Evolutionary conservation across 2,113 vertebrate genomes (phyloP), one percentile per base, ranked within the genome.

Genomic region (Crotalus helleri): DNA sequence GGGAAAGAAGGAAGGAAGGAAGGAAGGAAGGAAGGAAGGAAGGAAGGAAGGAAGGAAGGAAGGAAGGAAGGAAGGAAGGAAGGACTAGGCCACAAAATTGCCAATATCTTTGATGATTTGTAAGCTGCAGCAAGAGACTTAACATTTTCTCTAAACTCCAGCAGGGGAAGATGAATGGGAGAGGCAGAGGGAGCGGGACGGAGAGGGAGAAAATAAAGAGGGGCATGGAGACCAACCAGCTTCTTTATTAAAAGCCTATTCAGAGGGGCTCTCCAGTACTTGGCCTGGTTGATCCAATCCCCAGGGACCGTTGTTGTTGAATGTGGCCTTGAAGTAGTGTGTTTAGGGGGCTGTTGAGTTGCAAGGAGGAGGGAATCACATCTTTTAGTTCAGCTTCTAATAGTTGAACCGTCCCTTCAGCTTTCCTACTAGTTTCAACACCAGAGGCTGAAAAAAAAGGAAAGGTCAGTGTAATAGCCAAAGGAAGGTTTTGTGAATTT

Each of bases 321-420:
- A 86, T 90, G 55, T 93, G 88, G 92, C 69, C 92, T 92, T 92
- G 92, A 89, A 33, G 69, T 21, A 51, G 53, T 9, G 21, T 39
- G 46, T 15, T 7, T 24, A 6, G 26, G 17, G 24, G 59, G 15
- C 10, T 17, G 86, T 29, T 19, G 11, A 17, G 26, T 5, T 19
- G 3, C 10, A 13, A 0, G 49, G 55, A 7, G 55, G 17, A 33
- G 69, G 29, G 10, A 21, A 12, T 44, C 5, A 1, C 88, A 85
- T 58, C 69, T 85, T 86, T 53, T 53, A 33, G 51, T 51, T 69
- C 64, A 10, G 64, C 4, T 46, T 74, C 23, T 9, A 89, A 46
- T 9, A 59, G 54, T 21, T 58, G 3, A 11, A 12, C 26, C 26
- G 12, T 61, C 8, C 54, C 39, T 85, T 64, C 12, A 3, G 54